Base-by-base conservation (phyloP, 1,140 invertebrate species). In the Artemia franciscana region DNA sequence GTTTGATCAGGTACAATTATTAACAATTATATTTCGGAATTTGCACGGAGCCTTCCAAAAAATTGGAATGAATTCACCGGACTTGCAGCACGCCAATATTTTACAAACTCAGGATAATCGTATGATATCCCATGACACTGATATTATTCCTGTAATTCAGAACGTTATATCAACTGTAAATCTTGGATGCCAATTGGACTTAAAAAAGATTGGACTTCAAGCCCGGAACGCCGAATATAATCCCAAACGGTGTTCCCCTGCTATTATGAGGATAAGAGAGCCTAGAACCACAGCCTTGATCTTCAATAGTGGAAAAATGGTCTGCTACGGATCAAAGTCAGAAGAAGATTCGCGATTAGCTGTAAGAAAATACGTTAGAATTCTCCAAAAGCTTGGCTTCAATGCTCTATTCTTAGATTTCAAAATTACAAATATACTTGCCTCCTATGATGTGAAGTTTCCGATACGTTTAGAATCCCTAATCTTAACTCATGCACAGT, bases 361-460 rank as follows among this genome's bases (percentile, higher is more conserved):
- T 60, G 95, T 93, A 2, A 79, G 95, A 70, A 98, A 98, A 76
- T 99, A 98, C 79, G 96, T 96, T 21, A 80, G 96, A 70, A 99
- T 99, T 74, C 94, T 99, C 65, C 96, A 99, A 72, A 98, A 98
- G 75, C 76, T 99, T 24, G 94, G 93, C 62, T 98, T 97, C 79
- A 80, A 82, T 24, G 94, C 94, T 5, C 98, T 98, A 75, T 99
- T 99, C 75, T 79, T 95, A 59, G 93, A 99, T 71, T 99, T 99
- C 72, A 99, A 98, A 80, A 95, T 99, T 67, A 95, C 98, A 77
- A 99, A 99, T 72, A 99, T 99, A 92, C 95, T 99, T 56, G 96
- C 93, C 9, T 97, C 91, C 70, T 98, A 93, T 78, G 95, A 99
- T 78, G 93, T 99, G 0, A 96, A 95, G 73, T 99, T 99, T 77